Conservation (phyloP, 2,797 vertebrate genomes). For the Lithobates sylvaticus region DNA sequence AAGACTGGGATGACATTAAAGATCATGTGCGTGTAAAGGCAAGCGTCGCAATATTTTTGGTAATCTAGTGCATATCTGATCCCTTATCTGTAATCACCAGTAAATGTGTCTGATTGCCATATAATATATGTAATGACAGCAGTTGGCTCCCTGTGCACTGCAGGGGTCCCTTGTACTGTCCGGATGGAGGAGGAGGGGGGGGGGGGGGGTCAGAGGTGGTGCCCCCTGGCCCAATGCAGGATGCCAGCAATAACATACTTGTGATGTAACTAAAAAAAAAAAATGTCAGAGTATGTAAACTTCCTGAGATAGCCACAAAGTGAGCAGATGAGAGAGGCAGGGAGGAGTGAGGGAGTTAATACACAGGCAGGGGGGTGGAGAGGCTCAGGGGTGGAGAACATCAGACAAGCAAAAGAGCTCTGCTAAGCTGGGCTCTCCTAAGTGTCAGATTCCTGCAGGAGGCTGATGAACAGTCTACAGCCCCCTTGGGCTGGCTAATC, state of each 20-base stretch:
- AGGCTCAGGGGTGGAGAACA: slow-evolving; percentile 32
- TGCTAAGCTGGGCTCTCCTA: slow-evolving; percentile 9
- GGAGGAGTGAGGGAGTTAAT: slow-evolving; percentile 28
- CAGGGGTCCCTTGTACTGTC: neutral
- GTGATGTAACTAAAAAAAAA: neutral
- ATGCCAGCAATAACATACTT: neutral
- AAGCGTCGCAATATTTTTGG: too few relatives aligned
- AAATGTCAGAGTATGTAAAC: slow-evolving; percentile 35
- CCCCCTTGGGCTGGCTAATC: slow-evolving; percentile 15
- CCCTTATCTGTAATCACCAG: too few relatives aligned
- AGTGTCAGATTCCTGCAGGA: slow-evolving; percentile 25
- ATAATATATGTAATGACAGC: too few relatives aligned
- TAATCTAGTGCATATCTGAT: too few relatives aligned
- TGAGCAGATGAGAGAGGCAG: slow-evolving; percentile 25
- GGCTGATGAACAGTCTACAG: slow-evolving; percentile 8
- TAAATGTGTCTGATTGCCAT: too few relatives aligned
- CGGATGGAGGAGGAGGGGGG: too few relatives aligned
- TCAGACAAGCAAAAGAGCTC: slow-evolving; percentile 29
- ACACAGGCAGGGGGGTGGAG: slow-evolving; percentile 31
- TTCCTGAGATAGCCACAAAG: slow-evolving; percentile 38
- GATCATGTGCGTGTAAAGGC: too few relatives aligned
- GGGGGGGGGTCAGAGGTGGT: neutral
- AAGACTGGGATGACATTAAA: too few relatives aligned
- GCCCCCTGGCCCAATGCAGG: neutral
- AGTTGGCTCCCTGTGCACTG: neutral